Conservation (phyloP, 2,888 invertebrate genomes). For the Tenodera sinensis region DNA sequence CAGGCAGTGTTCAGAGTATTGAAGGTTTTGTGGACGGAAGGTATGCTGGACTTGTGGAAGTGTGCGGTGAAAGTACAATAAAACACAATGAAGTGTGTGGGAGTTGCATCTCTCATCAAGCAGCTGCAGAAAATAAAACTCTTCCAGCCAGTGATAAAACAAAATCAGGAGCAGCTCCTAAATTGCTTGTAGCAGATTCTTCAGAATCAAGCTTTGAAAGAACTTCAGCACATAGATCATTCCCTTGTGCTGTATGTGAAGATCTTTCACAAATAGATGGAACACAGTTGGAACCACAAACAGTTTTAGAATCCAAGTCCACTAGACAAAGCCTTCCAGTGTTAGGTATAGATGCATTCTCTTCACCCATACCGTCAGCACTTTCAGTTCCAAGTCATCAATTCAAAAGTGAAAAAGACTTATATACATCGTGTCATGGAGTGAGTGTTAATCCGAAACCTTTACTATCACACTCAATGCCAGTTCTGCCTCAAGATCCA, state of each 20-base stretch:
- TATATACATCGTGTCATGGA: conserved; percentile 23
- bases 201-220: conserved; percentile 32
- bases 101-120: not conserved
- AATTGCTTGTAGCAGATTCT: conserved; percentile 42
- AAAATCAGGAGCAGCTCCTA: conserved; percentile 33
- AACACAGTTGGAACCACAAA: not conserved
- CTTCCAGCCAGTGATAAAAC: not conserved
- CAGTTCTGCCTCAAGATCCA: conserved; percentile 22
- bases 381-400: conserved; percentile 19
- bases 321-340: conserved; percentile 18
- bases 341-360: not conserved
- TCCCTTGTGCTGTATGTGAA: conserved; percentile 28
- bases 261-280: conserved; percentile 20
- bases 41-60: not conserved
- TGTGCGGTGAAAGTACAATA: conserved; percentile 40
- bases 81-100: not conserved
- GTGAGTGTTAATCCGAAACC: conserved; percentile 17
- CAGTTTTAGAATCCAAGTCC: not conserved
- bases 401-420: conserved; percentile 17
- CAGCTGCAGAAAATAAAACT: not conserved
- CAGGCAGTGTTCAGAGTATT: conserved; percentile 45
- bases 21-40: conserved; percentile 50
- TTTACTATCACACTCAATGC: conserved; percentile 25
- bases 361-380: conserved; percentile 17
- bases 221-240: conserved; percentile 27